phyloP scores from a whole-genome alignment of 2,888 invertebrate genomes.

The Melieria omissa region DNA sequence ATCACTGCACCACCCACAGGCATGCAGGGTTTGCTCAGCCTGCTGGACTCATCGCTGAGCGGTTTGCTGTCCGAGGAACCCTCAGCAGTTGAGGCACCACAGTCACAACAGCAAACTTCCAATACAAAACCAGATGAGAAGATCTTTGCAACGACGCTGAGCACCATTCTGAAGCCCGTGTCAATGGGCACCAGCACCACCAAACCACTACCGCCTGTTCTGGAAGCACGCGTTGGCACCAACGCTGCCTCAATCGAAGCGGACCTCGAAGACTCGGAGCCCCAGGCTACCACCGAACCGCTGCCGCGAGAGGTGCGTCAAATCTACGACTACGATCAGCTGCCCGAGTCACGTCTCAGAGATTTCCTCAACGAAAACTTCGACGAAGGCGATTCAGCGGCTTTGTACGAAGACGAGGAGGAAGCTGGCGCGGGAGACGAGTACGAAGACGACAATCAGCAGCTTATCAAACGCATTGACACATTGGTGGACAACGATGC shows the following conservation, averaged over 20 bases:
- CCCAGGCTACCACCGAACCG: conserved; percentile 49
- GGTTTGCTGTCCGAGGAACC: conserved; percentile 59
- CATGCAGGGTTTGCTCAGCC: conserved; percentile 61
- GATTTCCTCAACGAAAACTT: conserved; percentile 39
- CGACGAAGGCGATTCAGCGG: conserved; percentile 42
- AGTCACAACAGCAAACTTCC: background rate
- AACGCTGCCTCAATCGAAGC: conserved; percentile 42
- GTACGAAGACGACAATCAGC: conserved; percentile 42
- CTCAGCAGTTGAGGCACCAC: background rate
- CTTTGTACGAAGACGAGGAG: conserved; percentile 46
- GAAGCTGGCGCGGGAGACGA: conserved; percentile 36
- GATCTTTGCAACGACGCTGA: conserved; percentile 44
- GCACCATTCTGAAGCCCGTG: conserved; percentile 50
- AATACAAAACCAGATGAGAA: conserved; percentile 14
- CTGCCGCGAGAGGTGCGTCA: conserved; percentile 61
- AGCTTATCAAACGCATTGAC: conserved; percentile 57
- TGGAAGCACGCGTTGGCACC: conserved; percentile 51
- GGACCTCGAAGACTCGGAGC: conserved; percentile 41
- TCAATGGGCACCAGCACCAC: conserved; percentile 10
- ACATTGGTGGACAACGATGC: conserved; percentile 54
- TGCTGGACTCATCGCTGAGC: conserved; percentile 59
- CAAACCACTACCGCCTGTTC: conserved; percentile 47
- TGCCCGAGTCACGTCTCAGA: conserved; percentile 59
- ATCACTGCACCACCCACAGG: conserved; percentile 46
- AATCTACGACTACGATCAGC: conserved; percentile 65